Conservation (phyloP, 2,888 invertebrate genomes). For the Polymixis lichenea region DNA sequence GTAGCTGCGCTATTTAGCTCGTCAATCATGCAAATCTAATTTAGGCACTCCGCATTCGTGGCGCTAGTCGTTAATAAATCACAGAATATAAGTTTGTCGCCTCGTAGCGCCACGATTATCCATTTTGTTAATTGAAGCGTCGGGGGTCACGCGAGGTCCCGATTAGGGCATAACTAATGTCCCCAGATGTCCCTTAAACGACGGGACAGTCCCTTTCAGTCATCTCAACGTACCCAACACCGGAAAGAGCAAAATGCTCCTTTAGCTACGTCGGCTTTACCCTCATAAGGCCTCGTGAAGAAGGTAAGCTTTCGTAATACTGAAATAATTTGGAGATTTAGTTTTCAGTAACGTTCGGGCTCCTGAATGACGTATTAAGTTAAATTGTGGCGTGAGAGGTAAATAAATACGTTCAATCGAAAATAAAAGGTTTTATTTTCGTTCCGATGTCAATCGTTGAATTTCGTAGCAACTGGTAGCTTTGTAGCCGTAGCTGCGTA, state of each 20-base stretch:
- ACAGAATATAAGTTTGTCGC: slow-evolving; percentile 78
- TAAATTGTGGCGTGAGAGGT: slow-evolving; percentile 16
- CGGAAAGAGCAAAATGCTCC: slow-evolving; percentile 57
- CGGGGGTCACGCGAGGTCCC: slow-evolving; percentile 81
- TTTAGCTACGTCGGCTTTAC: slow-evolving; percentile 60
- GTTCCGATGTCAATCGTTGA: slow-evolving; percentile 16
- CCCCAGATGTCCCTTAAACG: slow-evolving; percentile 54
- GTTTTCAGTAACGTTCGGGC: slow-evolving; percentile 47
- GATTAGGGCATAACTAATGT: slow-evolving; percentile 73
- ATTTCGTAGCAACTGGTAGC: slow-evolving; percentile 43
- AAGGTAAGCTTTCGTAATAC: slow-evolving; percentile 60
- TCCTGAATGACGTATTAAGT: slow-evolving; percentile 33
- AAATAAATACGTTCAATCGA: slow-evolving; percentile 25
- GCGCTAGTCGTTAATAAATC: slow-evolving; percentile 68
- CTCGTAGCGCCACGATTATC: slow-evolving; percentile 79
- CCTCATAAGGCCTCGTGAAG: slow-evolving; percentile 60
- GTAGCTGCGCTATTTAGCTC: slow-evolving; percentile 22
- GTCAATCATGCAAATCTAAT: slow-evolving; percentile 60
- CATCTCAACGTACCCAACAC: slow-evolving; percentile 38
- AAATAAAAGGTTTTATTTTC: slow-evolving; percentile 29
- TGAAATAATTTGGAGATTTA: slow-evolving; percentile 60
- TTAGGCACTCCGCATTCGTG: slow-evolving; percentile 50
- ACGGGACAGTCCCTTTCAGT: slow-evolving; percentile 57
- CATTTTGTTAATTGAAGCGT: slow-evolving; percentile 86
- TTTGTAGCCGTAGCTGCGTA: slow-evolving; percentile 28